These are phyloP conservation scores for Notiomystis cincta DNA, from an alignment of 2,113 vertebrate species.

Conservation along the genomic window DNA sequence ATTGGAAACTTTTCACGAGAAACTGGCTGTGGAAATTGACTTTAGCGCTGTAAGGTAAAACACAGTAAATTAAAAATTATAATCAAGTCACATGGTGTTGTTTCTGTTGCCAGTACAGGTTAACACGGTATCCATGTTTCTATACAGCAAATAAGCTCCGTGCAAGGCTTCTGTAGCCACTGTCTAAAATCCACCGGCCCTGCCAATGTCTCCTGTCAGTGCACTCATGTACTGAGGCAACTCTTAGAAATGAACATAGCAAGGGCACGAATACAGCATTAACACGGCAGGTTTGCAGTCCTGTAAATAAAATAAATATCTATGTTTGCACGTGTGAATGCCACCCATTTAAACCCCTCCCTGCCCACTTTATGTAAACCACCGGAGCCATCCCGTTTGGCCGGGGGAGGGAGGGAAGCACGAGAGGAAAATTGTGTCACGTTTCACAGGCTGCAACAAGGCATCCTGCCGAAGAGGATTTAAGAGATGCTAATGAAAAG, in stretches of 20 bases:
- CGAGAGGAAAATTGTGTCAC: neutral
- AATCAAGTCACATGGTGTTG: neutral
- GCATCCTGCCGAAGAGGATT: neutral
- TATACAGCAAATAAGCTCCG: neutral
- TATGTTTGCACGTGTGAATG: too few relatives aligned
- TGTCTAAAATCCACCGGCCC: neutral
- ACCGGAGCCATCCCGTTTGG: neutral
- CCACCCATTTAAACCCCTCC: neutral
- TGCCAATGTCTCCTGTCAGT: neutral
- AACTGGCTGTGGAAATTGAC: neutral
- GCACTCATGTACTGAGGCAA: neutral
- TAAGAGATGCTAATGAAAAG: slow-evolving; percentile 29
- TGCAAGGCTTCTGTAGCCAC: neutral
- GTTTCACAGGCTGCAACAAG: neutral
- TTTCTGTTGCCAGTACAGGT: neutral
- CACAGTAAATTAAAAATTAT: neutral
- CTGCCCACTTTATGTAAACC: neutral
- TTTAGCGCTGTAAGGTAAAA: neutral
- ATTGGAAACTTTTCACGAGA: neutral
- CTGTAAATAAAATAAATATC: neutral
- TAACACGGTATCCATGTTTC: neutral
- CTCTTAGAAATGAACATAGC: neutral
- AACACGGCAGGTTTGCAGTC: neutral
- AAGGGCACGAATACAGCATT: neutral
- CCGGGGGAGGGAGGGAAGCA: neutral